These are phyloP conservation scores for Drosophila azteca DNA, from an alignment of 1,140 invertebrate species.

Conservation along the genomic window DNA sequence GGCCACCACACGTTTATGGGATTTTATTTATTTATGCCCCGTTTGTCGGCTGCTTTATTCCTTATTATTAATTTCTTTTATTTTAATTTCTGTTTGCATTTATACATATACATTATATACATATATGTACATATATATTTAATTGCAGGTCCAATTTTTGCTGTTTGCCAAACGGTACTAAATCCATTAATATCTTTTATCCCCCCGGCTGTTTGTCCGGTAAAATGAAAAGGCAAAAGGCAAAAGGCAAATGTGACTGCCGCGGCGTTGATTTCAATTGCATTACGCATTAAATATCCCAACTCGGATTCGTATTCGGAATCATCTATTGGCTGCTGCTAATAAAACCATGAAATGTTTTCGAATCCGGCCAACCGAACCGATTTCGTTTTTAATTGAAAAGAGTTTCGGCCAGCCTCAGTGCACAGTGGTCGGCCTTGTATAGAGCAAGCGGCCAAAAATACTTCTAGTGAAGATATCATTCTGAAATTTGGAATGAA, in stretches of 20 bases:
- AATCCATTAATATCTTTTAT: slow-evolving; percentile 80
- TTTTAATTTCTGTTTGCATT: slow-evolving; percentile 33
- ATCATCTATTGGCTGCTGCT: slow-evolving; percentile 48
- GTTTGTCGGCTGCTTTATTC: slow-evolving; percentile 50
- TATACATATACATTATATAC: slow-evolving; percentile 36
- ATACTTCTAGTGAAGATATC: too few species aligned
- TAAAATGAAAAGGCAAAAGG: slow-evolving; percentile 61
- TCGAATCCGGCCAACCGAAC: slow-evolving; percentile 25
- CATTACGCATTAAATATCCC: slow-evolving; percentile 60
- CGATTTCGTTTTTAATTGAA: slow-evolving; percentile 48
- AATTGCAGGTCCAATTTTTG: slow-evolving; percentile 29
- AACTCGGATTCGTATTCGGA: neutral
- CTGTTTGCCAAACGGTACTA: slow-evolving; percentile 43
- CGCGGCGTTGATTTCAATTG: slow-evolving; percentile 50
- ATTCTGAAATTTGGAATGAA: too few species aligned
- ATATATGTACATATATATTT: slow-evolving; percentile 30
- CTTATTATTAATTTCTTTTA: slow-evolving; percentile 35
- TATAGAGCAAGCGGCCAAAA: too few species aligned
- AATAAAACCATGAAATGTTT: slow-evolving; percentile 54
- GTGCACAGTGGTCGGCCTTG: too few species aligned
- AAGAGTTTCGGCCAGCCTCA: slow-evolving; percentile 30
- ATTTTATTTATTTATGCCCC: slow-evolving; percentile 67
- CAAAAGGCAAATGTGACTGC: slow-evolving; percentile 59
- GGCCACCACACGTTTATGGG: slow-evolving; percentile 33
- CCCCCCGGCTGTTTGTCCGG: slow-evolving; percentile 49